These are phyloP conservation scores for Poecilia wingei DNA, from an alignment of 2,797 vertebrate species.

Conservation along the genomic window DNA sequence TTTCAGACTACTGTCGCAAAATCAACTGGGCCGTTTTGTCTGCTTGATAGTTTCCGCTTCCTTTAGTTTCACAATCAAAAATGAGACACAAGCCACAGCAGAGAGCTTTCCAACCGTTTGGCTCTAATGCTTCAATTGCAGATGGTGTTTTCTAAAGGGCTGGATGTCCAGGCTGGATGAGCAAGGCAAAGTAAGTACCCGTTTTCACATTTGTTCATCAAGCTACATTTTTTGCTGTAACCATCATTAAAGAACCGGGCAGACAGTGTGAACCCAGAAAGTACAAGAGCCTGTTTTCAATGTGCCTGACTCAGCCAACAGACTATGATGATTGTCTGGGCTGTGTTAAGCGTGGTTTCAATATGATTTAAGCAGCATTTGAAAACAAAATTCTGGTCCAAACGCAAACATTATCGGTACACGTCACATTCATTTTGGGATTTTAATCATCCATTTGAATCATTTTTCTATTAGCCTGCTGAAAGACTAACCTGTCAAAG, in stretches of 20 bases:
- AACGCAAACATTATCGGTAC: not conserved
- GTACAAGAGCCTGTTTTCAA: not conserved
- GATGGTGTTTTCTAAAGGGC: conserved; percentile 88
- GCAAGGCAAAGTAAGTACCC: conserved; percentile 85
- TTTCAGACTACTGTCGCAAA: not conserved
- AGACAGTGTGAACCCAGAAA: not conserved
- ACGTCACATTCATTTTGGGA: not conserved
- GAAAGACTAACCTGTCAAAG: not conserved
- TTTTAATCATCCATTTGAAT: not conserved
- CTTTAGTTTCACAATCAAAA: conserved; percentile 35
- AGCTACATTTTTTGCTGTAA: conserved; percentile 10
- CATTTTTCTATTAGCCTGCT: not conserved
- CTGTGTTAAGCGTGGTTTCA: not conserved
- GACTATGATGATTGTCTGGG: not conserved
- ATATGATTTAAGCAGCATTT: not conserved
- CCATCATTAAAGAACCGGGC: conserved; percentile 4
- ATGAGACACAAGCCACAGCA: conserved; percentile 27
- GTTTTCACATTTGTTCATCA: not conserved
- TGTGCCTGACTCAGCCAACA: not conserved
- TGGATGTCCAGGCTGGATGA: conserved; percentile 95
- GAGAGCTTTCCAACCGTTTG: conserved; percentile 19
- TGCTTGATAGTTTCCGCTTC: conserved; percentile 49
- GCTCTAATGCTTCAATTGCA: conserved; percentile 61
- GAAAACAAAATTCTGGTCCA: not conserved
- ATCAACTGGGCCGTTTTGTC: not conserved